A percentile compares a stretch with the other conserved stretches of the same genome.
Conservation (phyloP, 2,113 vertebrate species). For the Gavia stellata region DNA sequence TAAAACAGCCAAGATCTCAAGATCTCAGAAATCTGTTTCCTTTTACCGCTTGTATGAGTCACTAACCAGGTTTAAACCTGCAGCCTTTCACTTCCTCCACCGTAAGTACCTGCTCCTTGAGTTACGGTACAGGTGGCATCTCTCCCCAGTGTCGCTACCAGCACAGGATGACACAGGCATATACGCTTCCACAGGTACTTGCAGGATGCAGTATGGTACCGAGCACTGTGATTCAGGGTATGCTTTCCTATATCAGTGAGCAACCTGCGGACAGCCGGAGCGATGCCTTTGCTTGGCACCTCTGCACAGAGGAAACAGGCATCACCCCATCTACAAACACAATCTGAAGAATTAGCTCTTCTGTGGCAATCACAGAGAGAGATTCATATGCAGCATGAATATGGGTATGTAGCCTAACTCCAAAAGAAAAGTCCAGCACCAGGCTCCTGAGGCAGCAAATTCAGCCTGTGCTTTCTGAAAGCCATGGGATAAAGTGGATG, state of each 20-base stretch:
- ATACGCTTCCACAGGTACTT: background rate
- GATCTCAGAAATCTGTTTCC: background rate
- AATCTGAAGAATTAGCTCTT: background rate
- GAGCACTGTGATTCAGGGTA: background rate
- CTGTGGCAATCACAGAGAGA: background rate
- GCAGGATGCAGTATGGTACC: background rate
- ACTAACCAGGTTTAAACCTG: background rate
- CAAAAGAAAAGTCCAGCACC: background rate
- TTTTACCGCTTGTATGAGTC: background rate
- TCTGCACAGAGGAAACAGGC: background rate
- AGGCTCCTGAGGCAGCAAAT: background rate
- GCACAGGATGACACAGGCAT: rapidly evolving
- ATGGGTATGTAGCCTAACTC: background rate
- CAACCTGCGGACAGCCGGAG: background rate
- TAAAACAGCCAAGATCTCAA: background rate
- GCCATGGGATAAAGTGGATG: background rate
- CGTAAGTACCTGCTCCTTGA: background rate
- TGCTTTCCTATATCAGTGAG: background rate
- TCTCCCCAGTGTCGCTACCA: background rate
- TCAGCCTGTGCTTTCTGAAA: background rate
- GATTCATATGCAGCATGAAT: background rate
- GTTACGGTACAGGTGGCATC: background rate
- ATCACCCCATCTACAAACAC: background rate
- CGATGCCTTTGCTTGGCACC: background rate
- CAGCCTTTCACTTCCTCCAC: background rate